Evolutionary conservation across 1,140 invertebrate genomes (phyloP).

Genomic region (Thrips palmi): DNA sequence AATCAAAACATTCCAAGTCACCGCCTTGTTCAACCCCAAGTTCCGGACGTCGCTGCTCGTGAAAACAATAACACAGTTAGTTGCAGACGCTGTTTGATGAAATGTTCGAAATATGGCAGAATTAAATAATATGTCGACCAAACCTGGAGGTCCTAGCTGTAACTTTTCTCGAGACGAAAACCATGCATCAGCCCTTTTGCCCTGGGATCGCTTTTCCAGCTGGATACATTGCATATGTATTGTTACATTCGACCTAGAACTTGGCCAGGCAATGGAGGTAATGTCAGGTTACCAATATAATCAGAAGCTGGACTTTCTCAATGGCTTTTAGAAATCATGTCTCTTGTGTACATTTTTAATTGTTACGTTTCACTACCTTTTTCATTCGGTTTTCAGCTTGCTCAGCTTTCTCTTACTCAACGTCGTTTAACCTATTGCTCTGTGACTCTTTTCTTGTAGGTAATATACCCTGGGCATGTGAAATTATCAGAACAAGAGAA

Average conservation of each 20-base stretch:
- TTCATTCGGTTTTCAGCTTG: not conserved
- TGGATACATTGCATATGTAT: constrained; percentile 96
- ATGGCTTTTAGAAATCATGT: not conserved
- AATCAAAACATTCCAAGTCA: no score
- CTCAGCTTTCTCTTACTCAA: not conserved
- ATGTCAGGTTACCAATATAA: constrained; percentile 5
- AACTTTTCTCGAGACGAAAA: no score
- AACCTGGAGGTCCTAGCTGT: no score
- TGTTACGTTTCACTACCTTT: not conserved
- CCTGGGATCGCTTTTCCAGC: constrained; percentile 55
- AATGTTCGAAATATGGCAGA: no score
- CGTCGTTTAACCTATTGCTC: no score
- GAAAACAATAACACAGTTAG: no score
- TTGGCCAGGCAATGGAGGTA: constrained; percentile 91
- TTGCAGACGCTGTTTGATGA: no score
- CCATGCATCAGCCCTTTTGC: no score
- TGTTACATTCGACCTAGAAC: constrained; percentile 94
- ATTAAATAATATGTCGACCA: no score
- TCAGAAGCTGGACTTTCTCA: not conserved
- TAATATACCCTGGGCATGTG: constrained; percentile 68
- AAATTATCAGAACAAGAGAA: constrained; percentile 82
- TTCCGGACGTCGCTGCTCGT: no score
- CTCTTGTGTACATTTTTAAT: not conserved
- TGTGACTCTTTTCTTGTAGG: constrained; percentile 30
- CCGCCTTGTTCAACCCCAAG: no score